These are phyloP conservation scores for Rhineura floridana DNA, from an alignment of 2,113 vertebrate species.

Conservation along the genomic window DNA sequence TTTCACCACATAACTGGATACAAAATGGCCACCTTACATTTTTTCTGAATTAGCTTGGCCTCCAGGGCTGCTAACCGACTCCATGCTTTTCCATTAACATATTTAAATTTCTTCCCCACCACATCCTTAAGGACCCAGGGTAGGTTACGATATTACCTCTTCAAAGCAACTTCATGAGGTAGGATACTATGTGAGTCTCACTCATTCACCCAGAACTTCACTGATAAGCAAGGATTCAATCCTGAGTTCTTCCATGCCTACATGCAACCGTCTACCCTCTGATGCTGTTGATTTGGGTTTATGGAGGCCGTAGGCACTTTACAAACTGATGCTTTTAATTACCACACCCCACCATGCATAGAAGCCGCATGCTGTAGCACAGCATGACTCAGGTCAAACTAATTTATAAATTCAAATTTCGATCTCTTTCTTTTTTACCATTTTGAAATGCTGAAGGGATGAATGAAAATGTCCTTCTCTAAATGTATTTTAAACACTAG, in stretches of 20 bases:
- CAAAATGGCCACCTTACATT: neutral
- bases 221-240: neutral
- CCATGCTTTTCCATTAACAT: neutral
- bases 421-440: no score
- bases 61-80: conserved; percentile 31
- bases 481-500: neutral
- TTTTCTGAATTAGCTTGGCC: conserved; percentile 15
- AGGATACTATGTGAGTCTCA: neutral
- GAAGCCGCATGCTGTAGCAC: neutral
- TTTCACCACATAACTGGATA: neutral
- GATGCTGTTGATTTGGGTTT: neutral
- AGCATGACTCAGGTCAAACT: neutral
- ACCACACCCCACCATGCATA: neutral
- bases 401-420: neutral
- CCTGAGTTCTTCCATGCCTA: neutral
- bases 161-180: neutral
- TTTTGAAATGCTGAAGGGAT: neutral
- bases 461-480: neutral
- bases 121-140: neutral
- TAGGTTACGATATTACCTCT: neutral
- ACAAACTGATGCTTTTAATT: neutral
- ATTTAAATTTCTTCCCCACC: neutral
- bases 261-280: neutral
- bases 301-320: neutral
- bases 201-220: neutral